Conservation (phyloP, 1,140 invertebrate species). For the Pissodes strobi region DNA sequence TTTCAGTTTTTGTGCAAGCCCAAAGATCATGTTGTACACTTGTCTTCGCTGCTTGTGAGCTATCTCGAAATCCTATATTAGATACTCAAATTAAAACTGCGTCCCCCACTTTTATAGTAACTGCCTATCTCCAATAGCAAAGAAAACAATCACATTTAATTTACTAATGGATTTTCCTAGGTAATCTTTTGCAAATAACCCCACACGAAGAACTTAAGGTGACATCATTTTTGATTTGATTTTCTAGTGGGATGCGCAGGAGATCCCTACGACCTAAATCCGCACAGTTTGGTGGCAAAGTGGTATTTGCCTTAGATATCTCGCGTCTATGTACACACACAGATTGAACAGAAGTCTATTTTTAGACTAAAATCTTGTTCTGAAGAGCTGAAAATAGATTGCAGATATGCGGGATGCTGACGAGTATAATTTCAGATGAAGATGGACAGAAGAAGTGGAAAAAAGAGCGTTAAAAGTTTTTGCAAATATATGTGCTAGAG, state of each 20-base stretch:
- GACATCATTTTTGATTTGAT: too few species aligned
- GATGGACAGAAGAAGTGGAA: conserved; percentile 1
- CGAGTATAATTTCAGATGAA: not conserved
- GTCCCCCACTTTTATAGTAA: not conserved
- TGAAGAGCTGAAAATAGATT: conserved; percentile 1
- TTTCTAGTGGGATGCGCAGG: too few species aligned
- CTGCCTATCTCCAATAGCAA: too few species aligned
- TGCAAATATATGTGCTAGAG: conserved; percentile 2
- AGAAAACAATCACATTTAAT: too few species aligned
- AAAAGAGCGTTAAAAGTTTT: not conserved
- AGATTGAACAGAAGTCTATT: conserved; percentile 5
- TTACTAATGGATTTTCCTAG: not conserved
- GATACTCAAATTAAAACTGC: not conserved
- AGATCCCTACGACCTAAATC: not conserved
- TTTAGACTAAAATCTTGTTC: conserved; percentile 10
- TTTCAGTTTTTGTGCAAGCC: conserved; percentile 7
- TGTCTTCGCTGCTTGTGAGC: conserved; percentile 2
- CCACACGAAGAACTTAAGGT: not conserved
- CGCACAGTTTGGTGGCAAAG: too few species aligned
- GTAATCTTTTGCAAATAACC: conserved; percentile 1
- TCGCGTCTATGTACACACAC: too few species aligned
- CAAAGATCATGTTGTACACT: conserved; percentile 14
- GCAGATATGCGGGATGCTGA: not conserved
- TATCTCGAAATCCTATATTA: not conserved
- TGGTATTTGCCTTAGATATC: too few species aligned